Percentiles rank a stretch among this genome's conserved stretches.
These are phyloP conservation scores for Rhyzopertha dominica DNA, from an alignment of 1,140 invertebrate species.

Conservation along the genomic window DNA sequence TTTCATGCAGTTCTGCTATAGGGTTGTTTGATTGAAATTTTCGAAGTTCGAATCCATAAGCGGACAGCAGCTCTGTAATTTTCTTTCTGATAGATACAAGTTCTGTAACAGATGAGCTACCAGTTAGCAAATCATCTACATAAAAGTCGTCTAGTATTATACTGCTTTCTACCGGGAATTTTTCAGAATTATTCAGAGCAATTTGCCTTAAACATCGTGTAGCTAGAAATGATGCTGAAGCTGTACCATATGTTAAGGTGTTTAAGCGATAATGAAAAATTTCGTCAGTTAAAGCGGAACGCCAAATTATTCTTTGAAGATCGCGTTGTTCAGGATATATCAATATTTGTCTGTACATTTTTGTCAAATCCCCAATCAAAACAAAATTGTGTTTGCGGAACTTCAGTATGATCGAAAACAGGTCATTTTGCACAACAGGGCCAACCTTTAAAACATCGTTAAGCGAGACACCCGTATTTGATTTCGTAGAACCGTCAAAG, in stretches of 20 bases:
- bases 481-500: too few relatives aligned
- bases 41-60: constrained; percentile 27
- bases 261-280: constrained; percentile 27
- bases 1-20: constrained; percentile 14
- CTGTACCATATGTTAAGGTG: constrained; percentile 39
- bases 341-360: constrained; percentile 43
- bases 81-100: too few relatives aligned
- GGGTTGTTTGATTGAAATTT: constrained; percentile 33
- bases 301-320: constrained; percentile 43
- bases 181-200: constrained; percentile 20
- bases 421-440: constrained; percentile 33
- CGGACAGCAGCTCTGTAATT: constrained; percentile 20
- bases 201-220: constrained; percentile 36
- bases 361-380: constrained; percentile 41
- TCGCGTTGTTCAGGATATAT: constrained; percentile 31
- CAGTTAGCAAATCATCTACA: constrained; percentile 47
- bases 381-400: constrained; percentile 35
- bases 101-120: constrained; percentile 27
- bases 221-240: constrained; percentile 38
- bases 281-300: constrained; percentile 18
- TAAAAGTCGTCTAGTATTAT: constrained; percentile 44
- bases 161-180: constrained; percentile 27
- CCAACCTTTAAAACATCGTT: constrained; percentile 32
- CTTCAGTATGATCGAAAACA: constrained; percentile 32
- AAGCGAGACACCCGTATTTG: constrained; percentile 22